Conservation (phyloP, 1,140 invertebrate genomes). For the Drosophila navojoa region DNA sequence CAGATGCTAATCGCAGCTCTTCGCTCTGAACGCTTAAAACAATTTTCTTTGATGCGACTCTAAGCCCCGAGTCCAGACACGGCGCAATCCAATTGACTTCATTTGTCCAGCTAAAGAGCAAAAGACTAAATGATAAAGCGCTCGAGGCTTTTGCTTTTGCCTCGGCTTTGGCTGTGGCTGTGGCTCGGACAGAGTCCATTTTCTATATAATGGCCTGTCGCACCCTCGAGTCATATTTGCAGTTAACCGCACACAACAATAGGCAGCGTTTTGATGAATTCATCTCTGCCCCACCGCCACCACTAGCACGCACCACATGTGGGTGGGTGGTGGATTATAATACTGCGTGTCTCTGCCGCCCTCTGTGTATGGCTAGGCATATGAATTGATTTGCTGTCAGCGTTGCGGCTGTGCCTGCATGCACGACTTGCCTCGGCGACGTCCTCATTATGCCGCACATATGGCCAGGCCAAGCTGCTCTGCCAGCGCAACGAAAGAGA, state of each 20-base stretch:
- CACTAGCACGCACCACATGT: conserved; percentile 4
- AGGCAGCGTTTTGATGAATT: conserved; percentile 72
- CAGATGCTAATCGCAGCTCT: conserved; percentile 69
- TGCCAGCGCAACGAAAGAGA: too few relatives aligned
- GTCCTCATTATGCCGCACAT: conserved; percentile 79
- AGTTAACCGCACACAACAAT: conserved; percentile 74
- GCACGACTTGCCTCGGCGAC: conserved; percentile 68
- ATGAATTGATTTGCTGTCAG: conserved; percentile 81
- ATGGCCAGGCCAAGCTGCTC: conserved; percentile 52
- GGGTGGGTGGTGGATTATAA: conserved; percentile 8
- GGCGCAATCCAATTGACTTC: conserved; percentile 78
- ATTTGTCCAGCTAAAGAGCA: conserved; percentile 68
- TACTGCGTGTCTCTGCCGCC: background rate
- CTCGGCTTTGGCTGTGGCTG: too few relatives aligned
- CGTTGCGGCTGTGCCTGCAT: conserved; percentile 51
- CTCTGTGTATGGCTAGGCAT: conserved; percentile 42
- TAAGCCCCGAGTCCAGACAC: conserved; percentile 16
- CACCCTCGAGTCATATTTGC: conserved; percentile 73
- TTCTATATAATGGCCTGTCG: conserved; percentile 45
- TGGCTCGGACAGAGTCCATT: conserved; percentile 48
- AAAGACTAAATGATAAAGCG: conserved; percentile 74
- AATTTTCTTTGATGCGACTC: conserved; percentile 75
- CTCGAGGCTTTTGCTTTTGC: conserved; percentile 6
- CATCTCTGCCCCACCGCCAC: conserved; percentile 13
- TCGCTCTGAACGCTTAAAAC: conserved; percentile 68